Evolutionary conservation across 2,113 vertebrate genomes (phyloP).

Genomic region (Alligator sinensis): DNA sequence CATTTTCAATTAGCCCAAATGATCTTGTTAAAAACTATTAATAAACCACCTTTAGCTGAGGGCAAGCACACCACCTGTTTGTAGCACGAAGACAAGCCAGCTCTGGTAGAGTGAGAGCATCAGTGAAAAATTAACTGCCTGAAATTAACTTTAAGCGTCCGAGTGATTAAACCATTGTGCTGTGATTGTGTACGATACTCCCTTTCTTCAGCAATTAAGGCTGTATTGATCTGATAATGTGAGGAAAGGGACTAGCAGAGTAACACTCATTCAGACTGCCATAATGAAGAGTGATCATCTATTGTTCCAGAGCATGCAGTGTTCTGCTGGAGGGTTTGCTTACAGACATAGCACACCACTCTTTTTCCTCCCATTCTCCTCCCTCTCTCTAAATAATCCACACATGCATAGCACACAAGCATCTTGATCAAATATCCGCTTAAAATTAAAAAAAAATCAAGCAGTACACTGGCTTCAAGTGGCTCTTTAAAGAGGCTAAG

Average conservation of each 20-base stretch:
- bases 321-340: constrained; percentile 21
- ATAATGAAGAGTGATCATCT: constrained; percentile 80
- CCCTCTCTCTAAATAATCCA: background rate
- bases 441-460: background rate
- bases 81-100: constrained; percentile 20
- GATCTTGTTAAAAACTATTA: constrained; percentile 77
- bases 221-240: constrained; percentile 74
- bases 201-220: constrained; percentile 74
- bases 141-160: constrained; percentile 69
- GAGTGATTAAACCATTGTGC: constrained; percentile 77
- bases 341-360: constrained; percentile 18
- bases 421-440: constrained; percentile 20
- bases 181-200: constrained; percentile 48
- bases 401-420: fast-evolving
- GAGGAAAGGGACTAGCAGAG: constrained; percentile 57
- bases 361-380: constrained; percentile 31
- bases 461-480: background rate
- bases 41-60: constrained; percentile 66
- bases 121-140: constrained; percentile 72
- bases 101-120: constrained; percentile 33
- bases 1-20: constrained; percentile 73
- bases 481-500: background rate
- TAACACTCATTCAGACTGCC: constrained; percentile 69
- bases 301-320: constrained; percentile 62
- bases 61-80: constrained; percentile 67